Conservation (phyloP, 2,113 vertebrate species). For the Cercocebus atys region DNA sequence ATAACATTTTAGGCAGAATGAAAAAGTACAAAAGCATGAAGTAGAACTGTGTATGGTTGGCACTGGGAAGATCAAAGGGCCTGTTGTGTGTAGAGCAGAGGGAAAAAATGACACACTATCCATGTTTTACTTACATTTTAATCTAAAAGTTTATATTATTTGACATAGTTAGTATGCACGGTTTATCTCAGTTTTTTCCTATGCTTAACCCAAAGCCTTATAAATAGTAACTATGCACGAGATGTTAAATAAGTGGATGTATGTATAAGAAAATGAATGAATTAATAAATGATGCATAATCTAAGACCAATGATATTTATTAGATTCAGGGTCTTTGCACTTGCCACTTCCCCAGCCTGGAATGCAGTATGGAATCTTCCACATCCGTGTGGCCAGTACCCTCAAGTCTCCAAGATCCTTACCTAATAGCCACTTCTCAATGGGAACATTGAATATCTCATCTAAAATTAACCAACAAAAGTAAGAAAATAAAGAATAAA, state of each 20-base stretch:
- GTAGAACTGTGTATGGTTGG: background rate
- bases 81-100: background rate
- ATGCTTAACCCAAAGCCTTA: background rate
- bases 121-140: background rate
- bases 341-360: accelerated
- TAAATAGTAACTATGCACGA: background rate
- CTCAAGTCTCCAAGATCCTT: background rate
- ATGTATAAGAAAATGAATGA: background rate
- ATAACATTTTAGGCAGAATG: background rate
- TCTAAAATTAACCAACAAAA: background rate
- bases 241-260: background rate
- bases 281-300: background rate
- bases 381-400: accelerated
- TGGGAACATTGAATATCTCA: background rate
- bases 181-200: background rate
- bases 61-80: background rate
- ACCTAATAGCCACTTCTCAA: background rate
- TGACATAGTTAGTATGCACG: background rate
- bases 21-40: background rate
- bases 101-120: background rate
- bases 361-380: background rate
- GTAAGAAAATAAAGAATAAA: background rate
- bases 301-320: background rate
- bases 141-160: background rate
- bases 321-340: background rate